phyloP scores from a whole-genome alignment of 2,888 invertebrate species.

The Xanthorhoe designata region DNA sequence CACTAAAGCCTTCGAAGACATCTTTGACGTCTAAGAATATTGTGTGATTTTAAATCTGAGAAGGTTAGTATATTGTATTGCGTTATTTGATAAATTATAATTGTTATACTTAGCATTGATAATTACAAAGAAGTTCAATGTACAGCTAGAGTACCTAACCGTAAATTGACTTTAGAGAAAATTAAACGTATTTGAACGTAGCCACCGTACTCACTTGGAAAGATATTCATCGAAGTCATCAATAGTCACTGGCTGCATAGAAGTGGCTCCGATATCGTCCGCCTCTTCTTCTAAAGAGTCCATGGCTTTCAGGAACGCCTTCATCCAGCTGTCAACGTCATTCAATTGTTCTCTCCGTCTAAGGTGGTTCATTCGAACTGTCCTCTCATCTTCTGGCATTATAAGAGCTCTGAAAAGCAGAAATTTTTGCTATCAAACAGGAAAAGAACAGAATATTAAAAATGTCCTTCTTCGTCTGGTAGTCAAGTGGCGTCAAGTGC shows the following conservation, averaged over 20 bases:
- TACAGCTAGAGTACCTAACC: background rate
- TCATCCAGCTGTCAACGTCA: conserved; percentile 96
- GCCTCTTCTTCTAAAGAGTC: conserved; percentile 92
- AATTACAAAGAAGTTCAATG: background rate
- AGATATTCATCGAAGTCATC: conserved; percentile 96
- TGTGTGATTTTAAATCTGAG: background rate
- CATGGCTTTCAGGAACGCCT: conserved; percentile 94
- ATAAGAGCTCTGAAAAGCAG: conserved; percentile 88
- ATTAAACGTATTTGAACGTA: background rate
- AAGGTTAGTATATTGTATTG: background rate
- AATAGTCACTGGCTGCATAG: conserved; percentile 95
- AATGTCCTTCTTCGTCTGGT: background rate
- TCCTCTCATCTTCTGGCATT: conserved; percentile 96
- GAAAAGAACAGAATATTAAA: background rate
- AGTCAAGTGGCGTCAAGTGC: background rate
- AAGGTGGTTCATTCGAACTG: conserved; percentile 93
- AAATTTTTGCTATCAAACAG: background rate
- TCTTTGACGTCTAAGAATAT: background rate
- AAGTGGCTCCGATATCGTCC: conserved; percentile 93
- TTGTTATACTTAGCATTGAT: background rate
- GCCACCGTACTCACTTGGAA: conserved; percentile 88
- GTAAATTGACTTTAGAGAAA: background rate
- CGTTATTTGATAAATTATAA: background rate
- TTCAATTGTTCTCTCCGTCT: conserved; percentile 92
- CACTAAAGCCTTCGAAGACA: background rate